Evolutionary conservation across 2,113 vertebrate genomes (phyloP), one percentile per base, ranked within the genome.

Genomic region (Sinosuthora webbiana): DNA sequence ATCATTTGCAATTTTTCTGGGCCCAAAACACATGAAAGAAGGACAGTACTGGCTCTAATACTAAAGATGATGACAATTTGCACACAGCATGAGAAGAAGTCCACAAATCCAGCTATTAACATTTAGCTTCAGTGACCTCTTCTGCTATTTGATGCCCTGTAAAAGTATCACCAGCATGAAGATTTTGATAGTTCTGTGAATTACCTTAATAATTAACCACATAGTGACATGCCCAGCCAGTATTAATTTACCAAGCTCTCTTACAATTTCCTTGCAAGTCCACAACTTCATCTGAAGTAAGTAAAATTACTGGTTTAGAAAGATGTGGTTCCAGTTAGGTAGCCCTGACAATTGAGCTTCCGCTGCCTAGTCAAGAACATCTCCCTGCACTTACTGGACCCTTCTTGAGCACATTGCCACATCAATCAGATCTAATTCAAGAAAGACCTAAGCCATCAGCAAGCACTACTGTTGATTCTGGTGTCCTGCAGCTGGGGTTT

Each of bases 331-430:
- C 42, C 42, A 52, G 33, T 60, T 45, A 71, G 31, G 23, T 1
- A 68, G 37, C 13, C 33, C 50, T 31, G 25, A 62, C 0, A 0
- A 0, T 0, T 53, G 37, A 68, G 31, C 37, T 45, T 55, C 14
- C 20, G 9, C 0, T n/a, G 7, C 8, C 41, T 76, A 37, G 10
- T n/a, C 45, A 65, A 44, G 41, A 27, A 25, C 31, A 42, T 25
- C n/a, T 65, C 52, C 56, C 13, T 63, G 28, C 47, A 42, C 3
- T 37, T 24, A 41, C n/a, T 56, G 42, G 31, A 83, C 21, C 25
- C 21, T 80, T 69, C 50, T 52, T 33, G 42, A 81, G 56, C 35
- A 63, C 2, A 0, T 0, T 50, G 15, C 11, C 73, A 39, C 39
- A 83, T 30, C 75, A 39, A 11, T 31, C 70, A 69, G 35, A 28